Evolutionary conservation across 2,113 vertebrate species (phyloP), one percentile per base, ranked within the genome.

Genomic region (Tachysurus fulvidraco): DNA sequence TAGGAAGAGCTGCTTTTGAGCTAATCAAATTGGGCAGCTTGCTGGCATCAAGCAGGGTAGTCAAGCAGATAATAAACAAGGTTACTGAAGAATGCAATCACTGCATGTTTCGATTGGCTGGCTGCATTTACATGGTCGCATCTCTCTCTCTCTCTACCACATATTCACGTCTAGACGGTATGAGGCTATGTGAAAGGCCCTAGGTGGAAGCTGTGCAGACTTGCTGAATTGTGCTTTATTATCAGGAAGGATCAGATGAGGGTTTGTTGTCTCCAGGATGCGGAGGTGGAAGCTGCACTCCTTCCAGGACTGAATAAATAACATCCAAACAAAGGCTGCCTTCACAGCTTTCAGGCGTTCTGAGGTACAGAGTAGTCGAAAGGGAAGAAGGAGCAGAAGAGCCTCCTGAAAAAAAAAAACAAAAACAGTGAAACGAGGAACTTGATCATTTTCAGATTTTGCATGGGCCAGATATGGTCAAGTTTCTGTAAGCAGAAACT

Each of bases 41-140:
- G 77, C 73, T 87, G 64, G 80, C 85, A 89, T 88, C 85, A 85
- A 60, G 60, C 59, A 9, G 76, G 23, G 44, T 79, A 67, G 59
- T 73, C 83, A 71, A 88, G 73, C 81, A 73, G 10, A 30, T 87
- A 87, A 89, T 89, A 36, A 89, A 89, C 85, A 88, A 52, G 77
- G 87, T 64, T 76, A 62, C 28, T n/a, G 87, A 87, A 92, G 83
- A 87, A 90, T 87, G 84, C 88, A 86, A 87, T 85, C 84, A 74
- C 74, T 50, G 46, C 52, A 64, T 4, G 69, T 91, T 84, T 80
- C 54, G 55, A 83, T 57, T 83, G 54, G 76, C 44, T 87, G 83
- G 36, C 30, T 79, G 62, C 59, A 85, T 89, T 87, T 85, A 80
- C 86, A 85, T 85, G 83, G 64, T 57, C 52, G 16, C 28, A 44